These are phyloP conservation scores for Uria aalge DNA, from an alignment of 2,113 vertebrate species.

Conservation along the genomic window DNA sequence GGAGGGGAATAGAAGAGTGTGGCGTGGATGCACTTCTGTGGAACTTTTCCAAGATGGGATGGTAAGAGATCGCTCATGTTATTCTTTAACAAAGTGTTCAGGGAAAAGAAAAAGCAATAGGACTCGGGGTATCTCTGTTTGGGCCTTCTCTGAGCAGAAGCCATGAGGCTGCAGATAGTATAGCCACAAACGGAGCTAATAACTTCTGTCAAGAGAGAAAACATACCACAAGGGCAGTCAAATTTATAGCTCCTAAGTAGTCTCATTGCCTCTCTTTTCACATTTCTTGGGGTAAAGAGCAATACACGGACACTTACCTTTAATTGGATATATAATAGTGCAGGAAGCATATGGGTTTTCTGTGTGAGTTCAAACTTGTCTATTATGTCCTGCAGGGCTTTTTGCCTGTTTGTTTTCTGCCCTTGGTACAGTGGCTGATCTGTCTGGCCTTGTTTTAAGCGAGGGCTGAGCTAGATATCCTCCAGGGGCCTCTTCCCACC, in stretches of 20 bases:
- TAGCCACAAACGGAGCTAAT: not conserved
- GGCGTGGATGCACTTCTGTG: not conserved
- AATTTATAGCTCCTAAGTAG: not conserved
- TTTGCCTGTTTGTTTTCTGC: not conserved
- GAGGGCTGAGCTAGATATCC: not conserved
- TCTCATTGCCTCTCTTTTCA: not conserved
- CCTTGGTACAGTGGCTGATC: not conserved
- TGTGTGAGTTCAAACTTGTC: accelerated
- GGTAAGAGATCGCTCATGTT: not conserved
- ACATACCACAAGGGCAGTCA: not conserved
- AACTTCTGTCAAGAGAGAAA: not conserved
- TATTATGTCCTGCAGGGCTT: not conserved
- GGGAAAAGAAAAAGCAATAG: not conserved
- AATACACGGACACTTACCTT: not conserved
- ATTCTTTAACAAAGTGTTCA: not conserved
- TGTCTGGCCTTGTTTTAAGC: not conserved
- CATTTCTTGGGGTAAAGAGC: not conserved
- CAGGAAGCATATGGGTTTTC: not conserved
- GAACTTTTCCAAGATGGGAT: not conserved
- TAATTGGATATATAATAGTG: not conserved
- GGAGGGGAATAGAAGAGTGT: not conserved
- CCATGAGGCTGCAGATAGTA: not conserved
- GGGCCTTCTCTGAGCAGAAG: not conserved
- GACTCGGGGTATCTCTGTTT: not conserved
- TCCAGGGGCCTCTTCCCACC: not conserved